Base-by-base conservation (phyloP, 2,113 vertebrate species). In the Notiomystis cincta region DNA sequence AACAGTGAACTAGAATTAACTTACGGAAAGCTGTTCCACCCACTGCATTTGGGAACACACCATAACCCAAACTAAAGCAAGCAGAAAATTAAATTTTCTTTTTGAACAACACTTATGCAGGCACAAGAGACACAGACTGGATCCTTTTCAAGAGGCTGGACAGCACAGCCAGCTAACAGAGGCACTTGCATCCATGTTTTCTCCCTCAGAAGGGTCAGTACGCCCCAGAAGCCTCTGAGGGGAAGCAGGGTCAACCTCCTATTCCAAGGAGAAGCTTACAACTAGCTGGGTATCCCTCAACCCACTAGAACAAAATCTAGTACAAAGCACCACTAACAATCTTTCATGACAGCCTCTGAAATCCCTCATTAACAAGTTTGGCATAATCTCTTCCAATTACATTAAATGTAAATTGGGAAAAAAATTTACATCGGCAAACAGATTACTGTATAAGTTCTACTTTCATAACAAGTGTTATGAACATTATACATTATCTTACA, bases 1-100 rank as follows among this genome's bases (percentile, higher is more conserved):
- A 95, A 96, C 76, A 78, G 60, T 44, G 77, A 95, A 92, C 89
- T 66, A 82, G 87, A 95, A 82, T 92, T 92, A 93, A 77, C 89
- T 88, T 73, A 73, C 0, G 0, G 85, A 91, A 96, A 92, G 86
- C 80, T 94, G 96, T 90, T 86, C 84, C 87, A 95, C 79, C 90
- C 91, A 86, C 92, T 56, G 50, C 76, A 48, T 81, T 86, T 89
- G 82, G 91, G 94, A 96, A 92, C 64, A 65, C 18, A 94, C 69
- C 80, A 70, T n/a, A 90, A 87, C 38, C 69, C 78, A 91, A 96
- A 92, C 72, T 54, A 38, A 61, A 90, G 87, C 25, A 94, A 91
- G 89, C 31, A 94, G 64, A 89, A 35, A 71, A 91, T 62, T 88
- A 31, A 28, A 28, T 37, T 62, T 91, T 77, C 38, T 47, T 83